phyloP scores from a whole-genome alignment of 2,113 vertebrate genomes.

The Hippocampus abdominalis region DNA sequence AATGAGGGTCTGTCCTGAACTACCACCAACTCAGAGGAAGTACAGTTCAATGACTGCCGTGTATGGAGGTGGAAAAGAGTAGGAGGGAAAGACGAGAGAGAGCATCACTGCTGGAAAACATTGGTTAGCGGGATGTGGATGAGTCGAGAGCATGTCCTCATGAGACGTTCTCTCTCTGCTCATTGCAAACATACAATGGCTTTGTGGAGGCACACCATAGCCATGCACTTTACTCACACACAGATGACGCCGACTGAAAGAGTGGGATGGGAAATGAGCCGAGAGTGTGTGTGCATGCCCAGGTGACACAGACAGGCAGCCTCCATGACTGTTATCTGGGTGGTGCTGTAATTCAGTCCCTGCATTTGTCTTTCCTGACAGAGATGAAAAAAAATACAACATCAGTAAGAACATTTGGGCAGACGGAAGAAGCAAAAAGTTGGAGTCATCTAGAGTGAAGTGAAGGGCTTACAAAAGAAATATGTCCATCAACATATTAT shows the following conservation, averaged over 20 bases:
- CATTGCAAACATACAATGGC: slow-evolving; percentile 7
- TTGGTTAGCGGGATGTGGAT: slow-evolving; percentile 35
- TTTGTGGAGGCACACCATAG: slow-evolving; percentile 4
- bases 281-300: slow-evolving; percentile 4
- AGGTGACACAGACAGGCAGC: slow-evolving; percentile 4
- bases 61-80: slow-evolving; percentile 35
- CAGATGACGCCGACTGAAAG: not conserved
- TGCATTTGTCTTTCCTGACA: not conserved
- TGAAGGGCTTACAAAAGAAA: slow-evolving; percentile 58
- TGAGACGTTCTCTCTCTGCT: slow-evolving; percentile 26
- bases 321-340: not conserved
- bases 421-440: slow-evolving; percentile 39
- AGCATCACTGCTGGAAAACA: slow-evolving; percentile 25
- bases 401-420: slow-evolving; percentile 50
- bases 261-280: slow-evolving; percentile 5
- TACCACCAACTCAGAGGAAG: slow-evolving; percentile 37
- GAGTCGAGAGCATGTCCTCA: slow-evolving; percentile 24
- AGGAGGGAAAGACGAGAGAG: slow-evolving; percentile 16
- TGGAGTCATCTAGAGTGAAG: slow-evolving; percentile 40
- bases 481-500: slow-evolving; percentile 62
- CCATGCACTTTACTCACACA: slow-evolving; percentile 1
- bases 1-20: slow-evolving; percentile 20
- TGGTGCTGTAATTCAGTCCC: not conserved
- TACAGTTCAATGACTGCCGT: slow-evolving; percentile 31
- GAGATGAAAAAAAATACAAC: slow-evolving; percentile 7